phyloP scores from a whole-genome alignment of 2,888 invertebrate species.

The Acanthosoma haemorrhoidale region DNA sequence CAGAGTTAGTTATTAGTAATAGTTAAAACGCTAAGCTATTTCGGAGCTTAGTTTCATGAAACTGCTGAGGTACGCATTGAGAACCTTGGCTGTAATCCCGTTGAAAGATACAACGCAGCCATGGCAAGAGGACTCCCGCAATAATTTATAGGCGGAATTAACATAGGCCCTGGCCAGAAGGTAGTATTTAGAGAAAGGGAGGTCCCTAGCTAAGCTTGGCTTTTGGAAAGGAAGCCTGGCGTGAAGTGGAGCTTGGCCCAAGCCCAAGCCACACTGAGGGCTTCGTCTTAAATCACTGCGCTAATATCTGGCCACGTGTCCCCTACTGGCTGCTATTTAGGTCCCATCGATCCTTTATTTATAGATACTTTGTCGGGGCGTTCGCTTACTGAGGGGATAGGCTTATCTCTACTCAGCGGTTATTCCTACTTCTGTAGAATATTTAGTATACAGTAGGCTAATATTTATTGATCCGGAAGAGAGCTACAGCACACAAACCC shows the following conservation, averaged over 20 bases:
- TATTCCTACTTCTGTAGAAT: too few species aligned
- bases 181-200: background rate
- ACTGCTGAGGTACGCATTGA: too few species aligned
- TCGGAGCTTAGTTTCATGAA: too few species aligned
- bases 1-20: too few species aligned
- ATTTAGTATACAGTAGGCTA: too few species aligned
- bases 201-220: background rate
- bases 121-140: background rate
- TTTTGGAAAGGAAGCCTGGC: background rate
- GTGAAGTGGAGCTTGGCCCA: background rate
- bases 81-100: background rate
- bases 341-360: background rate
- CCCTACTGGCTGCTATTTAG: background rate
- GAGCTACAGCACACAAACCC: too few species aligned
- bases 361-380: too few species aligned
- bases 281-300: background rate
- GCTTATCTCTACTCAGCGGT: too few species aligned
- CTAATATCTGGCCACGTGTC: slow-evolving; percentile 5
- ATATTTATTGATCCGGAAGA: too few species aligned
- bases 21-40: too few species aligned
- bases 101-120: background rate
- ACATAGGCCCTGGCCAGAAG: slow-evolving; percentile 4
- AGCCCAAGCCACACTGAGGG: background rate
- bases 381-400: too few species aligned
- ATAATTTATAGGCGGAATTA: background rate